Evolutionary conservation across 2,113 vertebrate genomes (phyloP), one percentile per base, ranked within the genome.

Genomic region (Leptodactylus fuscus): DNA sequence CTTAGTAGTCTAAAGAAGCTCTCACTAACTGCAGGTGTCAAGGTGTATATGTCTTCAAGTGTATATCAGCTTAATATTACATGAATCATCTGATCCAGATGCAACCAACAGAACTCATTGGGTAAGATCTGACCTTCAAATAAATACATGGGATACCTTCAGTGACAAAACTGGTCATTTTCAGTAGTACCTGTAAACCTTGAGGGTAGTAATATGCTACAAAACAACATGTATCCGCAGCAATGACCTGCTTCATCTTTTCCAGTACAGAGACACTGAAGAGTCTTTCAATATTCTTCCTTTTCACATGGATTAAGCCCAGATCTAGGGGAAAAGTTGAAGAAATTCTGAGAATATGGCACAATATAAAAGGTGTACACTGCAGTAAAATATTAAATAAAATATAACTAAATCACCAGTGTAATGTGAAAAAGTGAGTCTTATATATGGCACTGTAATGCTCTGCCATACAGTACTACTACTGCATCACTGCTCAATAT

Each of bases 241-340:
- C 12, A 38, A 36, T 6, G 22, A 27, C 51, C 32, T 58, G 51
- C n/a, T 15, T 11, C 34, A 38, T 79, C 10, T 36, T 12, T 79
- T 53, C 76, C 51, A 60, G n/a, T 75, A 29, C 53, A 58, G 53
- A 8, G 51, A 38, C 51, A 58, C 75, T 11, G 29, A 65, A 22
- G 20, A 58, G 51, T 55, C 20, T 16, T 29, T 34, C 32, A 20
- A n/a, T 29, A 67, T 18, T 67, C 29, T 20, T 34, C 29, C 15
- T 67, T 53, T 77, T 77, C 75, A 53, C 32, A 15, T 53, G 20
- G 12, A 82, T 94, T 91, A 96, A 53, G 95, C 95, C 95, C 95
- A 96, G 88, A 96, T 91, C 95, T 96, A 92, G 18, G 88, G 88
- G 91, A 44, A 46, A 41, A 73, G 46, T 0, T 27, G 24, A 22